Base-by-base conservation (phyloP, 92 coral and sea anemone genomes). In the Blastomussa wellsi region DNA sequence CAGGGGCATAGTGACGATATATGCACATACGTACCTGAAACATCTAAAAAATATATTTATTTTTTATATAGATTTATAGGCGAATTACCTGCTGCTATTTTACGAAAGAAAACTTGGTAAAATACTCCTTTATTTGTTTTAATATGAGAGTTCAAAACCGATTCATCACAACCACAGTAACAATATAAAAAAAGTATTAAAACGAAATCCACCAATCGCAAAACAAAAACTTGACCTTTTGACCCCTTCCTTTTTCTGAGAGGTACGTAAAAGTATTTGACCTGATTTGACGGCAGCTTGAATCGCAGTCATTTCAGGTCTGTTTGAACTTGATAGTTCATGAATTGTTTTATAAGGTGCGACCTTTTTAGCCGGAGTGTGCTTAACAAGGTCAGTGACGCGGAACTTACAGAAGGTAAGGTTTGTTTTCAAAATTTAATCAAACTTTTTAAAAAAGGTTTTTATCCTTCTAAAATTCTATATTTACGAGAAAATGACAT, bases 361-460 rank as follows among this genome's bases (percentile, higher is more conserved):
- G 4, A 57, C 7, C 3, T 0, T 24, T 19, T 60, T 13, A 60
- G 28, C 24, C 22, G 22, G 68, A n/a, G 20, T 29, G 55, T 24
- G 77, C 38, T 69, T 26, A 73, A 41, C 77, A 73, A 73, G 77
- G 33, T 33, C 77, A 73, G 22, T 73, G 77, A 73, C 38, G 31
- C 20, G 65, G 65, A 73, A 73, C 28, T 26, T 39, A 44, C 77
- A 73, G 77, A 73, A 19, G 77, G 31, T 73, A 26, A 73, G 33
- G 6, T 11, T 39, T 20, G 3, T 5, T 57, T 57, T 15, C 5
- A 57, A 57, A 73, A 73, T 42, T 73, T 73, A 73, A 38, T 73
- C 53, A 42, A 0, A 36, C 11, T 73, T 7, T 38, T 38, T 73
- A 42, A 69, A 35, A 10, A 65, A 15, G 36, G 36, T 65, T n/a